Percentiles rank a stretch among this genome's conserved stretches.
These are phyloP conservation scores for Halcyon malimbica DNA, from an alignment of 2,113 vertebrate genomes.

Conservation along the genomic window DNA sequence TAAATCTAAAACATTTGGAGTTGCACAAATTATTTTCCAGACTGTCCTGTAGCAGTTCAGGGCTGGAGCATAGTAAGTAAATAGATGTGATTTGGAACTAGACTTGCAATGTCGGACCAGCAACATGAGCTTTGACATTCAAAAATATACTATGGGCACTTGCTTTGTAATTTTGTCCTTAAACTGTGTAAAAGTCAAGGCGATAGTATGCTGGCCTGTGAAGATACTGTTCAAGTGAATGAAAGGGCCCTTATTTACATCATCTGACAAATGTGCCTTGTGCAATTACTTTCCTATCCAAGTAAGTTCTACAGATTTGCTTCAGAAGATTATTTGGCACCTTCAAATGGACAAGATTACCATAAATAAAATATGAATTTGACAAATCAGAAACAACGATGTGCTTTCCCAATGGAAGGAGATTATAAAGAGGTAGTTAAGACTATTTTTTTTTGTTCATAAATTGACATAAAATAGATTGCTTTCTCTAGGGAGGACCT, in stretches of 20 bases:
- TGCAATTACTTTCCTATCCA: background rate
- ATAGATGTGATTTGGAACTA: constrained; percentile 15
- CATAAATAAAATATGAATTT: background rate
- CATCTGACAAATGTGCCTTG: background rate
- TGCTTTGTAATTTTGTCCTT: background rate
- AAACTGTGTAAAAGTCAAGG: background rate
- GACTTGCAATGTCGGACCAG: background rate
- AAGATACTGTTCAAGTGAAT: background rate
- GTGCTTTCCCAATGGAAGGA: background rate
- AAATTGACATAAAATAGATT: background rate
- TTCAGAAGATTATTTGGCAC: background rate
- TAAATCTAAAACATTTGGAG: constrained; percentile 56
- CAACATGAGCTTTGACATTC: background rate
- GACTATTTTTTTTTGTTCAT: background rate
- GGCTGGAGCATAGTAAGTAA: background rate
- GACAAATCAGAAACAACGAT: background rate
- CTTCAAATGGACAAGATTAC: background rate
- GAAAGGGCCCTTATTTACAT: background rate
- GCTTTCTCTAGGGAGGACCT: background rate
- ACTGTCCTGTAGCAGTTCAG: constrained; percentile 5
- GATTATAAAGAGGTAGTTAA: background rate
- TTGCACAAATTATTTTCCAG: constrained; percentile 51
- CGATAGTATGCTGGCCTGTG: fast-evolving
- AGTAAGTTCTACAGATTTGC: background rate
- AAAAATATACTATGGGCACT: background rate